A percentile compares a stretch with the other conserved stretches of the same genome.
These are phyloP conservation scores for Gobio gobio DNA, from an alignment of 2,113 vertebrate species.

Conservation along the genomic window DNA sequence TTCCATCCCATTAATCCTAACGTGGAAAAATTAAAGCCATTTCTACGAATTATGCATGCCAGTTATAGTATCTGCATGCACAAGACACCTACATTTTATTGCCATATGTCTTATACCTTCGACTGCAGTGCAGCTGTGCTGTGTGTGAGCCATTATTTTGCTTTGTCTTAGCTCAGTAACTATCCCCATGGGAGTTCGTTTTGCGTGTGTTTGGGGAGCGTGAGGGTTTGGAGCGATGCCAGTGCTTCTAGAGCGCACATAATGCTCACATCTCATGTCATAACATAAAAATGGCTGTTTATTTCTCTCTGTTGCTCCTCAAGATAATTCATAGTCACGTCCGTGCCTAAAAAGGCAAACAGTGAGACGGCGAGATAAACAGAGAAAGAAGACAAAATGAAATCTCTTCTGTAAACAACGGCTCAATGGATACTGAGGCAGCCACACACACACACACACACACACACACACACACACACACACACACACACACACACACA, in stretches of 20 bases:
- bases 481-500: too few relatives aligned
- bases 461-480: too few relatives aligned
- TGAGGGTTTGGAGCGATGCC: conserved; percentile 27
- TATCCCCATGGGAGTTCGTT: neutral
- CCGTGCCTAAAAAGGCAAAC: neutral
- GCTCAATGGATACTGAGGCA: conserved; percentile 4
- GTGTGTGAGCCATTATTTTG: neutral
- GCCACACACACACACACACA: neutral
- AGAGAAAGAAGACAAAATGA: neutral
- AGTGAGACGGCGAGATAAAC: neutral
- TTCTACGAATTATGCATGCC: neutral
- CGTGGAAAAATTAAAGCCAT: conserved; percentile 15
- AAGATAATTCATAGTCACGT: conserved; percentile 37
- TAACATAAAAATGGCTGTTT: conserved; percentile 29
- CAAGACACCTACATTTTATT: conserved; percentile 1
- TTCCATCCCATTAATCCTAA: conserved; percentile 21
- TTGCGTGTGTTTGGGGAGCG: neutral
- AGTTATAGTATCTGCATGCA: neutral
- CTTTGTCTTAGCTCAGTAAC: neutral
- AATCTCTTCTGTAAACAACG: conserved; percentile 29
- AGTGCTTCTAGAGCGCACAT: conserved; percentile 11
- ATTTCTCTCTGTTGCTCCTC: conserved; percentile 13
- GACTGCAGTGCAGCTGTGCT: conserved; percentile 14
- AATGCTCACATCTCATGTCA: conserved; percentile 32
- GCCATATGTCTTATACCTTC: conserved; percentile 21